These are phyloP conservation scores for Alcedo atthis DNA, from an alignment of 2,797 vertebrate genomes.

Conservation along the genomic window DNA sequence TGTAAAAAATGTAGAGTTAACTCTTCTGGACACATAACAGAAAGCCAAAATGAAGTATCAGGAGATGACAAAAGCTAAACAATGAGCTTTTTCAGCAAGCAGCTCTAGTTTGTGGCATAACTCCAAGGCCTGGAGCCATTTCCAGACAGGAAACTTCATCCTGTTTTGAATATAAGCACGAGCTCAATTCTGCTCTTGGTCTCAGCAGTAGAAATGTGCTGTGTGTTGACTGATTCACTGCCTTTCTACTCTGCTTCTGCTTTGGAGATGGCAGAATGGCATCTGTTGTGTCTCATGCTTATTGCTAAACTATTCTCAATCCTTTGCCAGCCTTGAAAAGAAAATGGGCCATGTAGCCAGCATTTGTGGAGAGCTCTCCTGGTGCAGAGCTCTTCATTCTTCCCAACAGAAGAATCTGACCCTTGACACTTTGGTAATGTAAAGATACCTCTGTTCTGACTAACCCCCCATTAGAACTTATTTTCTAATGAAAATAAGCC, in stretches of 20 bases:
- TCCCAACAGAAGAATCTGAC: neutral
- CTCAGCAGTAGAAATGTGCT: neutral
- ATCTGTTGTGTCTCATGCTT: neutral
- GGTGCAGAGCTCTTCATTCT: neutral
- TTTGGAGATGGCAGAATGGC: neutral
- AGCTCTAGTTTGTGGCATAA: neutral
- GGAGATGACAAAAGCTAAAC: neutral
- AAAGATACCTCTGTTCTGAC: neutral
- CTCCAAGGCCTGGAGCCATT: slow-evolving; percentile 25
- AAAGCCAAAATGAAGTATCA: neutral
- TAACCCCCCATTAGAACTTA: fast-evolving
- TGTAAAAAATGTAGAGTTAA: neutral
- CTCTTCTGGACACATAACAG: neutral
- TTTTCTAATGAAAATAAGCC: neutral
- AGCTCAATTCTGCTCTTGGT: neutral
- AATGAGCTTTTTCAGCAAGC: neutral
- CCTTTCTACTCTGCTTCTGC: neutral
- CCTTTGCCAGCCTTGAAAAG: neutral
- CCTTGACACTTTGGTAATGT: neutral
- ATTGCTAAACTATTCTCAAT: neutral
- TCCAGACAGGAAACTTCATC: slow-evolving; percentile 34
- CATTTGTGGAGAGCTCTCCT: neutral
- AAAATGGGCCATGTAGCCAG: neutral
- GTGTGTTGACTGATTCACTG: neutral
- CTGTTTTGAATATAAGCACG: slow-evolving; percentile 5